A percentile compares a stretch with the other conserved stretches of the same genome.
Conservation (phyloP, 2,888 invertebrate genomes). For the Spilarctia lutea region DNA sequence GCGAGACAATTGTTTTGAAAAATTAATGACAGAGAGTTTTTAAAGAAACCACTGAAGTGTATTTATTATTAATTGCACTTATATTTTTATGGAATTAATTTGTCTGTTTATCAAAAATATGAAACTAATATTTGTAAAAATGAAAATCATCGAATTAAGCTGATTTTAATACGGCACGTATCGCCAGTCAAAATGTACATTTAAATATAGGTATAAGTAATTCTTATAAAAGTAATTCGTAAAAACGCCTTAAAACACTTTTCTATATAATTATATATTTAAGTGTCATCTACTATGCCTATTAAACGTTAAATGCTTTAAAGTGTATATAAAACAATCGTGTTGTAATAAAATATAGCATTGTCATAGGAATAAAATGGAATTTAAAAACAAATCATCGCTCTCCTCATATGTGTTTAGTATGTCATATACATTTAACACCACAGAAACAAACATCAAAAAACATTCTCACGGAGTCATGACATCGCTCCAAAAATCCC, state of each 20-base stretch:
- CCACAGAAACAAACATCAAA: slow-evolving; percentile 46
- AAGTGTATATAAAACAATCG: not conserved
- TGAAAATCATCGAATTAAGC: too few species aligned
- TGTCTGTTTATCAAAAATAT: too few species aligned
- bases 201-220: too few species aligned
- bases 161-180: too few species aligned
- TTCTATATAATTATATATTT: not conserved
- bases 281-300: not conserved
- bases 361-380: not conserved
- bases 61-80: not conserved
- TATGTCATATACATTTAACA: slow-evolving; percentile 27
- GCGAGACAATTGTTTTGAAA: slow-evolving; percentile 41
- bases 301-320: not conserved
- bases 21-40: slow-evolving; percentile 14
- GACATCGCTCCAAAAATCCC: slow-evolving; percentile 52
- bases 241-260: not conserved
- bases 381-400: not conserved
- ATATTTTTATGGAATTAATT: not conserved
- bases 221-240: too few species aligned
- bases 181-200: too few species aligned
- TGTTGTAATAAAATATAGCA: not conserved
- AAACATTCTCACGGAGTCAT: slow-evolving; percentile 71
- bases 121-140: too few species aligned
- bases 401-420: not conserved
- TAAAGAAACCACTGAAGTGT: slow-evolving; percentile 1